phyloP scores from a whole-genome alignment of 1,140 invertebrate genomes.

The Drosophila miranda region DNA sequence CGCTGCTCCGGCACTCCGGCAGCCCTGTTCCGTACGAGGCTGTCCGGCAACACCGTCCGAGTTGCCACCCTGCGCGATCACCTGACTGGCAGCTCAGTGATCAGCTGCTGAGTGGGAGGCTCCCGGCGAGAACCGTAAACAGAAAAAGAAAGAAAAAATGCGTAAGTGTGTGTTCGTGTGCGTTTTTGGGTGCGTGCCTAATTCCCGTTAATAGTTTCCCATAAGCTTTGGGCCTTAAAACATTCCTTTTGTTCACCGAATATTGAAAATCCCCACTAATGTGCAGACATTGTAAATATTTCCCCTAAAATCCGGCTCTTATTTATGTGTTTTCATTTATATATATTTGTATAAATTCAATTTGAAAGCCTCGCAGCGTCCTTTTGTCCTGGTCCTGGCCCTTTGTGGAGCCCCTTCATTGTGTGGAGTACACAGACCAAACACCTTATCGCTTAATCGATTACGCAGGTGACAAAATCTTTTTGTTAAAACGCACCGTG shows the following conservation, averaged over 20 bases:
- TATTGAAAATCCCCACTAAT: constrained; percentile 31
- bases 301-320: constrained; percentile 55
- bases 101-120: too few species aligned
- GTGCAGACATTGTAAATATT: constrained; percentile 57
- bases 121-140: too few species aligned
- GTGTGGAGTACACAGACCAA: constrained; percentile 5
- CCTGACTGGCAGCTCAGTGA: too few species aligned
- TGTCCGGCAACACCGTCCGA: too few species aligned
- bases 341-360: constrained; percentile 74
- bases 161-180: constrained; percentile 8
- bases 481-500: too few species aligned
- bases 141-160: too few species aligned
- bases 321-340: constrained; percentile 64
- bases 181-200: constrained; percentile 45
- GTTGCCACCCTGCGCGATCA: too few species aligned
- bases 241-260: constrained; percentile 47
- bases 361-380: constrained; percentile 39
- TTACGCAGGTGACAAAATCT: constrained; percentile 78
- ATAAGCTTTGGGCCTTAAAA: constrained; percentile 64
- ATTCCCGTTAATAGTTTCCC: constrained; percentile 77
- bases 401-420: constrained; percentile 40
- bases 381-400: too few species aligned
- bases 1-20: too few species aligned
- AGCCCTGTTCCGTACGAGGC: too few species aligned
- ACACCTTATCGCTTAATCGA: constrained; percentile 69